Conservation (phyloP, 1,140 invertebrate species). For the Bacillus rossius region DNA sequence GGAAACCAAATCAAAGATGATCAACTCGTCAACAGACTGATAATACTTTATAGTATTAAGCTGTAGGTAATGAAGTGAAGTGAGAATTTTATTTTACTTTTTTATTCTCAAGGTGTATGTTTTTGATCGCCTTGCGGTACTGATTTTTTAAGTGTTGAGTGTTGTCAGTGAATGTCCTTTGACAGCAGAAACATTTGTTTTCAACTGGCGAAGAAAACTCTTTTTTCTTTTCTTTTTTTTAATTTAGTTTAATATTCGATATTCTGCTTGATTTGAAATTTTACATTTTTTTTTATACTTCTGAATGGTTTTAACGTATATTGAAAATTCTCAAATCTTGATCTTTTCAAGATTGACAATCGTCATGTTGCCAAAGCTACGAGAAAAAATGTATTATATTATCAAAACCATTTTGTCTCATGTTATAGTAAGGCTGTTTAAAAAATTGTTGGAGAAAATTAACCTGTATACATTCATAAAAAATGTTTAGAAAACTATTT, state of each 20-base stretch:
- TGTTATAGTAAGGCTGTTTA: conserved; percentile 15
- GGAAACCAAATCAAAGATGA: conserved; percentile 15
- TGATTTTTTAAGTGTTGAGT: conserved; percentile 17
- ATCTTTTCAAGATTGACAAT: conserved; percentile 17
- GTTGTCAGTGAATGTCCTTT: conserved; percentile 11
- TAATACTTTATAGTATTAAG: conserved; percentile 9
- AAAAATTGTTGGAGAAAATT: conserved; percentile 17
- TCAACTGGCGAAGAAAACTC: background rate
- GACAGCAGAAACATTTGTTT: conserved; percentile 3
- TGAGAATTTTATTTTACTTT: conserved; percentile 12
- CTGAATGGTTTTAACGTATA: conserved; percentile 5
- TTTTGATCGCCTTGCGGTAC: conserved; percentile 15
- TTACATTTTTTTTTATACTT: conserved; percentile 10
- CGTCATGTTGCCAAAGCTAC: conserved; percentile 18
- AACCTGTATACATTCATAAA: conserved; percentile 14
- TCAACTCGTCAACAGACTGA: conserved; percentile 17
- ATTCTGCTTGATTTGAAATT: conserved; percentile 5
- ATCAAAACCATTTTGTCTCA: conserved; percentile 11
- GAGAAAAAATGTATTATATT: conserved; percentile 6
- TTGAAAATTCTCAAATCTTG: conserved; percentile 4
- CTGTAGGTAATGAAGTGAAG: conserved; percentile 5
- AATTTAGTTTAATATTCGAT: background rate
- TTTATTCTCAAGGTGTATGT: conserved; percentile 13
- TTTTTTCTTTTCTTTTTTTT: background rate
- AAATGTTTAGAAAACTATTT: conserved; percentile 3